Conservation (phyloP, 2,113 vertebrate genomes). For the Centropristis striata region DNA sequence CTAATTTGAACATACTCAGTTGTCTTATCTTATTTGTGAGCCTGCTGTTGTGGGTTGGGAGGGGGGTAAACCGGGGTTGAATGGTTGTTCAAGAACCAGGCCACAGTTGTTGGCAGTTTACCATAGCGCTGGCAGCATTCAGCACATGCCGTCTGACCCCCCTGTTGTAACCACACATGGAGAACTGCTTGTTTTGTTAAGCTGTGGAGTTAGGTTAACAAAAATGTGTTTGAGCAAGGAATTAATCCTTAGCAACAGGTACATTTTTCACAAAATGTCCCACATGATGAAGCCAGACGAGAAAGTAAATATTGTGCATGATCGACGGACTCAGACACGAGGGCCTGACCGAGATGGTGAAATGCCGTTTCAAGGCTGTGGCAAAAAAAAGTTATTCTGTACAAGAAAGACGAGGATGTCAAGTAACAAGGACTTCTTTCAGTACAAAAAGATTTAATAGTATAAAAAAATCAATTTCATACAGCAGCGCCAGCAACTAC, state of each 20-base stretch:
- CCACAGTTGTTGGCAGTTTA: slow-evolving; percentile 45
- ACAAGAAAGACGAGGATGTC: slow-evolving; percentile 31
- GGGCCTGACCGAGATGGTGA: slow-evolving; percentile 26
- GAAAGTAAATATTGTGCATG: background rate
- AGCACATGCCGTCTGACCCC: slow-evolving; percentile 16
- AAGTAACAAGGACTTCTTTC: slow-evolving; percentile 11
- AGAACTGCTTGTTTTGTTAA: slow-evolving; percentile 30
- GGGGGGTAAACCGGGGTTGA: slow-evolving; percentile 16
- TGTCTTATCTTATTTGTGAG: slow-evolving; percentile 37
- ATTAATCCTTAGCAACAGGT: slow-evolving; percentile 32
- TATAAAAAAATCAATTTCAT: slow-evolving; percentile 7
- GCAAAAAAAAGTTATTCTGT: background rate
- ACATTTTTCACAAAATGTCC: background rate
- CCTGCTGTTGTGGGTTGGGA: slow-evolving; percentile 12
- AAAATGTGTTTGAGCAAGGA: slow-evolving; percentile 9
- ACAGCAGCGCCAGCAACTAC: slow-evolving; percentile 1
- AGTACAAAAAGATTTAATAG: background rate
- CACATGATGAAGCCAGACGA: background rate
- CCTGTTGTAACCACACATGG: slow-evolving; percentile 10
- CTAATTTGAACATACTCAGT: slow-evolving; percentile 53
- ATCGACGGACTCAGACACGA: slow-evolving; percentile 14
- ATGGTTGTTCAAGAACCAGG: slow-evolving; percentile 12
- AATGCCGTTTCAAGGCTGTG: slow-evolving; percentile 29
- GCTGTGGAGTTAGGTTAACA: slow-evolving; percentile 17
- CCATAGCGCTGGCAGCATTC: slow-evolving; percentile 45